phyloP scores from a whole-genome alignment of 2,113 vertebrate species.

The Erinaceus europaeus region DNA sequence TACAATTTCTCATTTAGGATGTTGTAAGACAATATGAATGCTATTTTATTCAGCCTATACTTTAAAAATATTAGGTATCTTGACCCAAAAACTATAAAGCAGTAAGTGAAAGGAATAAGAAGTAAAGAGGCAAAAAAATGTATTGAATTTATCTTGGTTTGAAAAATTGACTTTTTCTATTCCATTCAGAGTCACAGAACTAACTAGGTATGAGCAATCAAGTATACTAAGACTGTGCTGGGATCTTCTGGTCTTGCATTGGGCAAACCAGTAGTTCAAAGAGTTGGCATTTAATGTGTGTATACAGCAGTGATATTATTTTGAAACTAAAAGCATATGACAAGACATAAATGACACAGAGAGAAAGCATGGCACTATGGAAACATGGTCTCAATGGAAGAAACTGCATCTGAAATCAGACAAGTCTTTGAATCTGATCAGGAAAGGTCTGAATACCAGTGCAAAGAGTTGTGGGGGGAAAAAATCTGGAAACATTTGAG shows the following conservation, averaged over 20 bases:
- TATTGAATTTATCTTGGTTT: background rate
- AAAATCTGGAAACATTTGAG: background rate
- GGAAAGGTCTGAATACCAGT: background rate
- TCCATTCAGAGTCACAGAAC: background rate
- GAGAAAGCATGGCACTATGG: background rate
- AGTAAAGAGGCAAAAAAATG: background rate
- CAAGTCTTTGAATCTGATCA: background rate
- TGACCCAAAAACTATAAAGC: background rate
- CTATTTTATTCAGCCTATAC: slow-evolving; percentile 31
- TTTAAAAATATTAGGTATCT: slow-evolving; percentile 10
- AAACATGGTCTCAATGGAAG: background rate
- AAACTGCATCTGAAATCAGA: background rate
- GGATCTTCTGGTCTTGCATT: background rate
- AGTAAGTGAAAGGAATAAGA: background rate
- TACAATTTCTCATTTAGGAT: background rate
- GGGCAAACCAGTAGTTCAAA: background rate
- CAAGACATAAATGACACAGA: background rate
- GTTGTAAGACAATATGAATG: background rate
- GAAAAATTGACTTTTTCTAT: background rate
- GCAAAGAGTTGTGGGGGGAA: background rate
- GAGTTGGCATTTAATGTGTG: background rate
- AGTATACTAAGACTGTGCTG: background rate
- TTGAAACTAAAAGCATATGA: background rate
- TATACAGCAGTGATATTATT: background rate
- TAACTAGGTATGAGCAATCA: background rate